Evolutionary conservation across 2,113 vertebrate species (phyloP).

Genomic region (Onychorhynchus coronatus): DNA sequence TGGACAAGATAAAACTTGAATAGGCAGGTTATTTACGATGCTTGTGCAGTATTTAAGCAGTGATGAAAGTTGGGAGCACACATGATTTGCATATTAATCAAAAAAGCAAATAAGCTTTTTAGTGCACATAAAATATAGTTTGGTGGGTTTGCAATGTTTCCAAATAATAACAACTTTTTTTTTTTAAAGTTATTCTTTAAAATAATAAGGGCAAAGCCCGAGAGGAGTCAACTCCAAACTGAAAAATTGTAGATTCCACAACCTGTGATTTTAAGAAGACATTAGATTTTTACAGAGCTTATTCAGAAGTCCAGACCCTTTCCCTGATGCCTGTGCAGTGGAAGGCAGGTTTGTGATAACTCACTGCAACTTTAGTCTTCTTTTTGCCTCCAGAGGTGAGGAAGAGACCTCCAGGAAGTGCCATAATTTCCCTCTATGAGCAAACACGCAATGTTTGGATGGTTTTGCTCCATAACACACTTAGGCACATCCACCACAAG

Average conservation of each 20-base stretch:
- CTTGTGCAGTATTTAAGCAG: conserved; percentile 49
- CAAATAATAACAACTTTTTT: neutral
- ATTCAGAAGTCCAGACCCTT: neutral
- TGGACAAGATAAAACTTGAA: conserved; percentile 72
- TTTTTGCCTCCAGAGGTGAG: neutral
- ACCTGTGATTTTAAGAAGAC: neutral
- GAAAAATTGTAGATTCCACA: neutral
- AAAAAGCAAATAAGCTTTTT: neutral
- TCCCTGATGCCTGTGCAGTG: neutral
- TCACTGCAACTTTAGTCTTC: neutral
- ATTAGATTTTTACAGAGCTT: neutral
- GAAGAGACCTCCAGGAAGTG: neutral
- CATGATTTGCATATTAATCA: conserved; percentile 7
- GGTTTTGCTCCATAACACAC: neutral
- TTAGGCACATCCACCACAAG: neutral
- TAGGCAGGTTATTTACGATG: conserved; percentile 59
- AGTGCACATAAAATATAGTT: neutral
- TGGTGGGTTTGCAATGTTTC: neutral
- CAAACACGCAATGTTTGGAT: neutral
- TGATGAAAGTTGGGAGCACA: neutral
- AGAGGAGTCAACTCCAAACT: neutral
- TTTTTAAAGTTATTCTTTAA: neutral
- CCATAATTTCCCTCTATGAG: neutral
- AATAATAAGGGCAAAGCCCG: neutral
- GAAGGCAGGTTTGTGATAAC: neutral